phyloP scores from a whole-genome alignment of 2,888 invertebrate genomes.

The Corbicula japonica region DNA sequence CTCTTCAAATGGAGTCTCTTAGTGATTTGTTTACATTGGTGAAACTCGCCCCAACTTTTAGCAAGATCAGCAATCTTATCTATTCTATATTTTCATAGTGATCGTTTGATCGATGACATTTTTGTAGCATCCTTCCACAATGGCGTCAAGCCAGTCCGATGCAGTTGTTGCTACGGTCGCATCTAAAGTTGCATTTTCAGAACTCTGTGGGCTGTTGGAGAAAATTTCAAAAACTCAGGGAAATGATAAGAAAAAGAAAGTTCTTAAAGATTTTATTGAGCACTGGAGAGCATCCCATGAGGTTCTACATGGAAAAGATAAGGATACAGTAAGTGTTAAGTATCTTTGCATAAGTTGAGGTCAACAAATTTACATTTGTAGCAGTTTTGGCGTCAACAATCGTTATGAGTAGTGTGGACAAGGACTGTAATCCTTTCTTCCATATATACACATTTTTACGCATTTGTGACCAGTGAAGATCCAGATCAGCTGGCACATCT shows the following conservation, averaged over 20 bases:
- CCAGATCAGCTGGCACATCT: too few relatives aligned
- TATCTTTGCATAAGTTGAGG: too few relatives aligned
- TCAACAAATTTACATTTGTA: too few relatives aligned
- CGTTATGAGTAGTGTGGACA: too few relatives aligned
- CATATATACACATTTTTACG: too few relatives aligned
- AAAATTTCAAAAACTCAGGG: slow-evolving; percentile 88
- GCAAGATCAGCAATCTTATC: too few relatives aligned
- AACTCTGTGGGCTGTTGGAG: slow-evolving; percentile 88
- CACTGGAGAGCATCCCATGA: slow-evolving; percentile 86
- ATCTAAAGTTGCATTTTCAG: slow-evolving; percentile 85
- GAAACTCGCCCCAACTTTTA: too few relatives aligned
- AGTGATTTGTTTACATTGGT: slow-evolving; percentile 8
- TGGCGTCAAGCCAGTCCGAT: not conserved
- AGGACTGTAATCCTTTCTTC: too few relatives aligned
- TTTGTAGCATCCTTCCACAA: not conserved
- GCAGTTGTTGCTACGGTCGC: slow-evolving; percentile 76
- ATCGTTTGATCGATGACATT: not conserved
- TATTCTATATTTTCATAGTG: too few relatives aligned
- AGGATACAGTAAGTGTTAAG: slow-evolving; percentile 67
- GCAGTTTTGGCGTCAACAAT: too few relatives aligned
- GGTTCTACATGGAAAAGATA: slow-evolving; percentile 80
- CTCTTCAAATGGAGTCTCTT: slow-evolving; percentile 7
- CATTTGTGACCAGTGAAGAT: too few relatives aligned
- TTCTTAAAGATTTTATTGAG: slow-evolving; percentile 85
- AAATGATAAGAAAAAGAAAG: slow-evolving; percentile 85